Percentiles rank a stretch among this genome's conserved stretches.
Conservation (phyloP, 2,113 vertebrate species). For the Marcusenius ussheri region DNA sequence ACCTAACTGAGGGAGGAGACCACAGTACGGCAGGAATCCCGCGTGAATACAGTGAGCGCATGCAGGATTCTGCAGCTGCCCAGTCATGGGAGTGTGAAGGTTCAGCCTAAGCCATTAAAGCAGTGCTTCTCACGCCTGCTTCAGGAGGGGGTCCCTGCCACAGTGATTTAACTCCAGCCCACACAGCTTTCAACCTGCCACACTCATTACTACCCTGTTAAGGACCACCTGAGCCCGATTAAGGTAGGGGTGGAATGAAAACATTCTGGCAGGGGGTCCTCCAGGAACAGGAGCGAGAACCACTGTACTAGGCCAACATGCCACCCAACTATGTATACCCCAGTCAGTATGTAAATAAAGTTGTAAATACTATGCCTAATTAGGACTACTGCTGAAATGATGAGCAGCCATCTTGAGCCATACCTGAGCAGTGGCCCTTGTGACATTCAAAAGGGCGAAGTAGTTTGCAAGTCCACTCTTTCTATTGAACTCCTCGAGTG, state of each 20-base stretch:
- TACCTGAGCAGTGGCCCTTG: conserved; percentile 38
- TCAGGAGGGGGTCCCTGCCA: not conserved
- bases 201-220: not conserved
- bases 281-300: not conserved
- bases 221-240: not conserved
- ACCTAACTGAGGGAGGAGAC: not conserved
- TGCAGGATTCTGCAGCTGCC: not conserved
- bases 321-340: not conserved
- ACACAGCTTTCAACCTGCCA: not conserved
- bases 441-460: conserved; percentile 46
- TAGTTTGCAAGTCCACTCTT: conserved; percentile 43
- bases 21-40: not conserved
- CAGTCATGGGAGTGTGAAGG: not conserved
- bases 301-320: not conserved
- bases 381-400: not conserved
- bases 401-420: not conserved
- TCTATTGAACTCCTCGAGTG: conserved; percentile 55
- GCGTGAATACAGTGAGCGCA: not conserved
- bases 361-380: not conserved
- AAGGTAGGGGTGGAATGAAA: not conserved
- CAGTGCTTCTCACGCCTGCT: not conserved
- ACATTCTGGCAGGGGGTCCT: not conserved
- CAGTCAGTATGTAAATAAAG: not conserved
- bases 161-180: not conserved
- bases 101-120: not conserved